These are phyloP conservation scores for Crypturellus tataupa DNA, from an alignment of 2,797 vertebrate species.

Conservation along the genomic window DNA sequence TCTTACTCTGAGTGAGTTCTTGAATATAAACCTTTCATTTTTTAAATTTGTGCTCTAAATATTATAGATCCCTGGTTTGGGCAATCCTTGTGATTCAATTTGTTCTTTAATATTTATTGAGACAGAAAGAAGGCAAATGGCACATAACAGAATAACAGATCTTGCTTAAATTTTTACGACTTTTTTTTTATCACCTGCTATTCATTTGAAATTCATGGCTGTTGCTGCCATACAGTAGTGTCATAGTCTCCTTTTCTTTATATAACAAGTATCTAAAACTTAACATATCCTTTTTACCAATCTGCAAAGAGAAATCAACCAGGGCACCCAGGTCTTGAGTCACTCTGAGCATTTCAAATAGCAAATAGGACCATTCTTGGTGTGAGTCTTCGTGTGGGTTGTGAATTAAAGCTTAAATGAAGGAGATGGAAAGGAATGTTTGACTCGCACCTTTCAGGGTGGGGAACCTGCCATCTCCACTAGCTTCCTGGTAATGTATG, in stretches of 20 bases:
- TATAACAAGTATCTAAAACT: background rate
- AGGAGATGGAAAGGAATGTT: background rate
- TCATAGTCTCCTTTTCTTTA: background rate
- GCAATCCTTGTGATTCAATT: background rate
- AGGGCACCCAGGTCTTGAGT: background rate
- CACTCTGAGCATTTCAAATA: background rate
- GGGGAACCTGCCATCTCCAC: background rate
- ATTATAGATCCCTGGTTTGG: background rate
- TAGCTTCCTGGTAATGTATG: background rate
- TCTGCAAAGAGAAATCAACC: background rate
- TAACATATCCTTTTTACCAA: background rate
- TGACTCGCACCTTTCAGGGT: background rate
- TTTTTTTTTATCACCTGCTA: fast-evolving
- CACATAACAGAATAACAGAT: background rate
- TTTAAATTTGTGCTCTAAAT: background rate
- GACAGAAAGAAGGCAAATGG: background rate
- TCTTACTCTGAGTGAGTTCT: background rate
- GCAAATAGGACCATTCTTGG: background rate
- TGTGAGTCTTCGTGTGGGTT: fast-evolving
- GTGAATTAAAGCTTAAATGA: background rate
- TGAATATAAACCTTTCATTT: background rate
- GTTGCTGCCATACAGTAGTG: background rate
- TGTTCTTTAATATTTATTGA: background rate
- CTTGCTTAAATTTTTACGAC: background rate
- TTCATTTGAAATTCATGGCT: background rate